Conservation (phyloP, 2,113 vertebrate species). For the Proterorhinus semilunaris region DNA sequence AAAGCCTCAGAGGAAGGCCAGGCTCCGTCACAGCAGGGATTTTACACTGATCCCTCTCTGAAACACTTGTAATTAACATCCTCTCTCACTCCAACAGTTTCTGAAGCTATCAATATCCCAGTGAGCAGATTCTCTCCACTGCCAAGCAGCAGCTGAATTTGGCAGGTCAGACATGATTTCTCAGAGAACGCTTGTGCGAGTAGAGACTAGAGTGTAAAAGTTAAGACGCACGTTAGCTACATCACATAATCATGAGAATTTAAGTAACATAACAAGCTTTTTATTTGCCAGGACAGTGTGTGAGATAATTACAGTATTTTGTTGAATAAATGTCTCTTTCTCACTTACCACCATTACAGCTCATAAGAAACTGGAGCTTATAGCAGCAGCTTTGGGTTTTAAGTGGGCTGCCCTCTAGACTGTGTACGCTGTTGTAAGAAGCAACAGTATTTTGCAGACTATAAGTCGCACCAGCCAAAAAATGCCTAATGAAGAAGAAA, state of each 20-base stretch:
- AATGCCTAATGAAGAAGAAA: no score
- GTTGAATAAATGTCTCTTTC: no score
- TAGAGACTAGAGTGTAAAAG: slow-evolving; percentile 18
- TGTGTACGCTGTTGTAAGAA: no score
- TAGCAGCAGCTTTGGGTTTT: no score
- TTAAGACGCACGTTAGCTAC: slow-evolving; percentile 30
- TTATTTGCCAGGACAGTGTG: no score
- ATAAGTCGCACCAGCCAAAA: no score
- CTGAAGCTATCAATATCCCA: slow-evolving; percentile 65
- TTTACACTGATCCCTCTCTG: slow-evolving; percentile 62
- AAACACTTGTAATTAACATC: slow-evolving; percentile 71
- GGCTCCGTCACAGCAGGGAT: slow-evolving; percentile 54
- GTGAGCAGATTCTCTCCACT: slow-evolving; percentile 63
- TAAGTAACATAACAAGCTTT: no score
- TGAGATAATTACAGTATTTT: no score
- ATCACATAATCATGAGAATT: background rate
- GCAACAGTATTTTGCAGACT: no score
- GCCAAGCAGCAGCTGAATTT: slow-evolving; percentile 47
- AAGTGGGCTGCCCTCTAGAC: no score
- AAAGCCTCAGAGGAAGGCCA: slow-evolving; percentile 45
- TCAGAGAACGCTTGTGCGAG: background rate
- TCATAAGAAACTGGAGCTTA: no score
- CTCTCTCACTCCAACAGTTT: slow-evolving; percentile 55
- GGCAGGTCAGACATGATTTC: slow-evolving; percentile 38
- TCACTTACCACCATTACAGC: no score